phyloP scores from a whole-genome alignment of 2,797 vertebrate species.

The Pseudochromis fuscus region DNA sequence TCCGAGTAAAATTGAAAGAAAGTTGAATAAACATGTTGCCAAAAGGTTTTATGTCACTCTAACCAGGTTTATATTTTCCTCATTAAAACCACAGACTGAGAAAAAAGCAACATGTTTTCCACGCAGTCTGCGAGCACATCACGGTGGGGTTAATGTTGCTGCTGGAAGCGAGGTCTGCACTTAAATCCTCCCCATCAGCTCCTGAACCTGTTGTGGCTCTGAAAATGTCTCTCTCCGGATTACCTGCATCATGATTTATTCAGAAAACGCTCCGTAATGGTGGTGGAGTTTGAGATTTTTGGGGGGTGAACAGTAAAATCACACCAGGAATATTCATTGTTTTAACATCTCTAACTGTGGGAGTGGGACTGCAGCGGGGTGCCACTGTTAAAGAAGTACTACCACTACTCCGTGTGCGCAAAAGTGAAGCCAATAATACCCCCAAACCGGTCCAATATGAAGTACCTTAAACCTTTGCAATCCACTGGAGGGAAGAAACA shows the following conservation, averaged over 20 bases:
- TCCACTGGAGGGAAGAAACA: constrained; percentile 48
- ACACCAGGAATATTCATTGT: constrained; percentile 51
- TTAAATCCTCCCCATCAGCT: constrained; percentile 19
- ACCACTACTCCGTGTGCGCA: constrained; percentile 9
- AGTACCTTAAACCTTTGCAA: constrained; percentile 34
- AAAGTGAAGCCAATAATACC: constrained; percentile 19
- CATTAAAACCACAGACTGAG: neutral
- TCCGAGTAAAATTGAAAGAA: too few species aligned
- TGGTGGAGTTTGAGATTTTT: constrained; percentile 26
- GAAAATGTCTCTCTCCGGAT: constrained; percentile 44
- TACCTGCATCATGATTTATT: constrained; percentile 31
- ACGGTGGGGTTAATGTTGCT: constrained; percentile 21
- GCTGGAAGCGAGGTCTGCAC: constrained; percentile 4
- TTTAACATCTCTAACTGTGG: constrained; percentile 48
- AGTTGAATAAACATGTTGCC: too few species aligned
- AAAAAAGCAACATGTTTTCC: neutral
- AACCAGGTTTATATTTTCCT: neutral
- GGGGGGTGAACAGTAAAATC: constrained; percentile 13
- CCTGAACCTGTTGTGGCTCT: constrained; percentile 15
- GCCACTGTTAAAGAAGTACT: constrained; percentile 18
- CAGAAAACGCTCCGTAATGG: constrained; percentile 20
- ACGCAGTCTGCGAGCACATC: neutral
- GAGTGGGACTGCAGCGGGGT: constrained; percentile 42
- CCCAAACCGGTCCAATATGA: constrained; percentile 28
- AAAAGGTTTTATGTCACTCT: neutral